phyloP scores from a whole-genome alignment of 2,113 vertebrate species.

The Chamaetylas fuelleborni region DNA sequence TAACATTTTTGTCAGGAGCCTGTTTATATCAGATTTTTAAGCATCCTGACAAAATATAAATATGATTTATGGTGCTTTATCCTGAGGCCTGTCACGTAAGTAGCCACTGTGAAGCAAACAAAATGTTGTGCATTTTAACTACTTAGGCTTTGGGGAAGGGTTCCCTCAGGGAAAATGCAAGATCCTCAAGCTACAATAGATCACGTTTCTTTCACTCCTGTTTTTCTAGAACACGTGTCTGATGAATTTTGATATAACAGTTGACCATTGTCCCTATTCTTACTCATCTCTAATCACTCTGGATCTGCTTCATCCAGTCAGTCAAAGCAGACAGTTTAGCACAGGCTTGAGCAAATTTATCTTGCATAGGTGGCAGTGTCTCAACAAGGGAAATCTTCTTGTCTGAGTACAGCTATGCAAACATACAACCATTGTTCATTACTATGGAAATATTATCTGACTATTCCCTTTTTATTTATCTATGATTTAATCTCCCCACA shows the following conservation, averaged over 20 bases:
- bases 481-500: not conserved
- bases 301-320: not conserved
- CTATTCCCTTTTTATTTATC: not conserved
- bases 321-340: not conserved
- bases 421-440: not conserved
- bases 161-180: not conserved
- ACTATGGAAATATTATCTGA: not conserved
- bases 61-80: conserved; percentile 22
- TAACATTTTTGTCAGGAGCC: conserved; percentile 19
- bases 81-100: conserved; percentile 32
- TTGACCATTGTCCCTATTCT: not conserved
- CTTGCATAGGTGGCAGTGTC: not conserved
- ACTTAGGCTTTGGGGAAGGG: not conserved
- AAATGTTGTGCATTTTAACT: not conserved
- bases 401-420: not conserved
- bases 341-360: not conserved
- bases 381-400: not conserved
- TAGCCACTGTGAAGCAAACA: not conserved
- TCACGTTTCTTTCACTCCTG: not conserved
- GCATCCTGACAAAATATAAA: not conserved
- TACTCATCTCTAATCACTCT: not conserved
- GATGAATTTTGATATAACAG: not conserved
- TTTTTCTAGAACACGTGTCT: not conserved
- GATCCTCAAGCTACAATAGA: not conserved
- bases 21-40: conserved; percentile 20